Evolutionary conservation across 1,140 invertebrate species (phyloP).

Genomic region (Homalodisca vitripennis): DNA sequence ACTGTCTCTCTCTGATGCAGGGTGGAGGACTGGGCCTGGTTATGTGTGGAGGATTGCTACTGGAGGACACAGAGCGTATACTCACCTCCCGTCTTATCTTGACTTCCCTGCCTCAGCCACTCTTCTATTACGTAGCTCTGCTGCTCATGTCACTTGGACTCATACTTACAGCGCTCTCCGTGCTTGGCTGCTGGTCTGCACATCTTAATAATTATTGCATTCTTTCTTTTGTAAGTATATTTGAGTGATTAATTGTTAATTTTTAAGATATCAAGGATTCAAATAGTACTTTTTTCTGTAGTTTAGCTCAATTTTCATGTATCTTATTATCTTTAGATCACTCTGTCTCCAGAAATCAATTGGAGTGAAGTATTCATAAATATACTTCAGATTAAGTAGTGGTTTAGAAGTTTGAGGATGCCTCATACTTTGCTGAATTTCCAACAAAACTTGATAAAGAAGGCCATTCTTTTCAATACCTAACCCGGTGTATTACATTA

Average conservation of each 20-base stretch:
- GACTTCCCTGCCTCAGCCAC: slow-evolving; percentile 53
- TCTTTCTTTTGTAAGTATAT: slow-evolving; percentile 63
- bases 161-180: slow-evolving; percentile 59
- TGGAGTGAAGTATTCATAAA: too few species aligned
- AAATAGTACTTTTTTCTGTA: too few species aligned
- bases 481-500: too few species aligned
- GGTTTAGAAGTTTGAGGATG: too few species aligned
- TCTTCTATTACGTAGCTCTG: slow-evolving; percentile 71
- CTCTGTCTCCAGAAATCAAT: too few species aligned
- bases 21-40: slow-evolving; percentile 43
- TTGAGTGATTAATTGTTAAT: too few species aligned
- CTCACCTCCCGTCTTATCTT: slow-evolving; percentile 43
- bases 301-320: too few species aligned
- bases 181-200: slow-evolving; percentile 76
- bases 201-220: slow-evolving; percentile 70
- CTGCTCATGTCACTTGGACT: slow-evolving; percentile 63
- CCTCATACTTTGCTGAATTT: too few species aligned
- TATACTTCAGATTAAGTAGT: too few species aligned
- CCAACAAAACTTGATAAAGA: background rate
- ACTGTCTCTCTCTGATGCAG: slow-evolving; percentile 35
- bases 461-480: background rate
- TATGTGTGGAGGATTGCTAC: slow-evolving; percentile 40
- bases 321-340: too few species aligned
- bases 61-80: slow-evolving; percentile 42
- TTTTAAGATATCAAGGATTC: too few species aligned